Evolutionary conservation across 2,113 vertebrate species (phyloP).

Genomic region (Nothocercus julius): DNA sequence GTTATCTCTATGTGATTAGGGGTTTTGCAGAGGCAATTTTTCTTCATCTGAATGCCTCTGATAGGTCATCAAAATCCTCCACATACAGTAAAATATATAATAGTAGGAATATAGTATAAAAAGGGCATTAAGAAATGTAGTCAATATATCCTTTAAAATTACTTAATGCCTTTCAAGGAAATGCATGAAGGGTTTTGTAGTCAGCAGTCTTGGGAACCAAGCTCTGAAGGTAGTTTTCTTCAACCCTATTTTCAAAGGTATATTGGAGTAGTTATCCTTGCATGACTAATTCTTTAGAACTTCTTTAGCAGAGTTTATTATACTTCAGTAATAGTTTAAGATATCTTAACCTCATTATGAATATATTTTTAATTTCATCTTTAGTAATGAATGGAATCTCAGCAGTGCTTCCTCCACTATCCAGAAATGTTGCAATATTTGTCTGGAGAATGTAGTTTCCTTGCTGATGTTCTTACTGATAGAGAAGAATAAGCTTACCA

Average conservation of each 20-base stretch:
- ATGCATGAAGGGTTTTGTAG: not conserved
- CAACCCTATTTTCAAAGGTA: not conserved
- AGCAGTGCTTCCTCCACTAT: not conserved
- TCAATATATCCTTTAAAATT: not conserved
- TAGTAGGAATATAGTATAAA: not conserved
- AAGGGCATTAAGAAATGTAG: not conserved
- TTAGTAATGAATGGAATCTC: not conserved
- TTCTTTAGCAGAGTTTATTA: not conserved
- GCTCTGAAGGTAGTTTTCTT: not conserved
- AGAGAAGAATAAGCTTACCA: not conserved
- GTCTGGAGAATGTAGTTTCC: not conserved
- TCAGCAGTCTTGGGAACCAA: not conserved
- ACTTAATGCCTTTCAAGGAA: not conserved
- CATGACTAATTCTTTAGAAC: not conserved
- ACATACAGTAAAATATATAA: not conserved
- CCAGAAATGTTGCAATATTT: not conserved
- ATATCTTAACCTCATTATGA: not conserved
- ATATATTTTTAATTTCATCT: not conserved
- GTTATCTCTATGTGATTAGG: constrained; percentile 19
- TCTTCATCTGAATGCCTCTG: constrained; percentile 16
- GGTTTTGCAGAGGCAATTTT: constrained; percentile 41
- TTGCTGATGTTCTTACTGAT: not conserved
- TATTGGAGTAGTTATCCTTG: not conserved
- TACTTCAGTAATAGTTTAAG: not conserved
- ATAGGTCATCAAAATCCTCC: constrained; percentile 34